Base-by-base conservation (phyloP, 2,797 vertebrate genomes). In the Bucorvus abyssinicus region DNA sequence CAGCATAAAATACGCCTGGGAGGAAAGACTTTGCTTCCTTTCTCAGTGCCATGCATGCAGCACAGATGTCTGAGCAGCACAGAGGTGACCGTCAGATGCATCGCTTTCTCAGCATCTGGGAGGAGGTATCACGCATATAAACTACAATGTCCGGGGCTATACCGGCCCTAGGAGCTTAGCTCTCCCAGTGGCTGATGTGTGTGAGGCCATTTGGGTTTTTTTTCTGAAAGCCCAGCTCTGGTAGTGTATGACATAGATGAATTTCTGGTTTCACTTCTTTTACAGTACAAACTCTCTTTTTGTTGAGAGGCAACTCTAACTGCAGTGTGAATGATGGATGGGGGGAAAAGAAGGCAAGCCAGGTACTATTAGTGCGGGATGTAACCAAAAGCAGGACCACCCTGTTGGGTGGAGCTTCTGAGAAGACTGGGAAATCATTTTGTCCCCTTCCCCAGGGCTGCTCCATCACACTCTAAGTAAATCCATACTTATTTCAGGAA, bases 51-150 rank as follows among this genome's bases (percentile, higher is more conserved):
- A 26, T 24, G 45, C 30, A 7, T 1, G 16, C 61, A 73, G 30
- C 24, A 45, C 0, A 1, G 42, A 4, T 23, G 16, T 29, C 38
- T 10, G 63, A 82, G 75, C 57, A 68, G 53, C 63, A 32, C 49
- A 36, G 78, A 55, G 27, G 22, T 40, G 75, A n/a, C 70, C 3
- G 1, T 32, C n/a, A 14, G 34, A 27, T 15, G 12, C 34, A 34
- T 19, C 0, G 0, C 8, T 34, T 56, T 47, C 32, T 67, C 2
- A 0, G 9, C 38, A 38, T 17, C 68, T 76, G 34, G 0, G 1
- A 76, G 32, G 21, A 55, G 7, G 52, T 19, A 21, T 7, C 40
- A 16, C 2, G 2, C 15, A 2, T 6, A 8, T 3, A 20, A 83
- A 34, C 47, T 38, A 10, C 16, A 40, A 22, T 1, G 3, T 13